phyloP scores from a whole-genome alignment of 2,113 vertebrate genomes.

The Calypte anna region DNA sequence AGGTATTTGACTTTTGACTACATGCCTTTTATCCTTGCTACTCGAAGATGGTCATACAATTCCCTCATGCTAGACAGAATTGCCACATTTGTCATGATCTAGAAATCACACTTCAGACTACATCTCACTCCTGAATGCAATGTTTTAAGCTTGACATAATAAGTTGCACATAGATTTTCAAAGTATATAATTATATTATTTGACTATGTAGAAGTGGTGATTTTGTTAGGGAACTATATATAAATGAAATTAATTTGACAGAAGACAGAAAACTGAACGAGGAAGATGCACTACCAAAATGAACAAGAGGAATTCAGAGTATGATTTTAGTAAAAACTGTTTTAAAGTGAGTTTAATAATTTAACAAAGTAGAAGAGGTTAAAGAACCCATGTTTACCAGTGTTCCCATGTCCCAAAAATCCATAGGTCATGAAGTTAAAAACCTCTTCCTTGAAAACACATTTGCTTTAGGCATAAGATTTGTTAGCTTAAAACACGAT shows the following conservation, averaged over 20 bases:
- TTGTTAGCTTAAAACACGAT: background rate
- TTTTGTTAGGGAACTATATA: slow-evolving; percentile 31
- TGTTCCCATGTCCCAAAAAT: slow-evolving; percentile 20
- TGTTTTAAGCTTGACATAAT: background rate
- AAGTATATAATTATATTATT: slow-evolving; percentile 15
- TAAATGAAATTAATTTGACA: slow-evolving; percentile 60
- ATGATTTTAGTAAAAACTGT: slow-evolving; percentile 54
- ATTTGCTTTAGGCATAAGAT: background rate
- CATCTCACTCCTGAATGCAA: background rate
- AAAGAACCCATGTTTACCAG: slow-evolving; percentile 18
- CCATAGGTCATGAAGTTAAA: background rate
- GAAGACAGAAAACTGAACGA: slow-evolving; percentile 39
- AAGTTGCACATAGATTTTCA: background rate
- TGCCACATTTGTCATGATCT: background rate
- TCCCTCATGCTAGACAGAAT: background rate
- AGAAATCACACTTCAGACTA: background rate
- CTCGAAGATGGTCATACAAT: background rate
- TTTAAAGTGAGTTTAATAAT: slow-evolving; percentile 2
- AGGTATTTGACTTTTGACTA: background rate
- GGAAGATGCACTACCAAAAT: slow-evolving; percentile 29
- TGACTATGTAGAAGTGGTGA: background rate
- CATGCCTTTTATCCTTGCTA: background rate
- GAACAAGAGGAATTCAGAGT: slow-evolving; percentile 9
- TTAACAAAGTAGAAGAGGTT: background rate
- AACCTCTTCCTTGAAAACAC: background rate